A percentile compares a stretch with the other conserved stretches of the same genome.
phyloP scores from a whole-genome alignment of 1,140 invertebrate species.

The Ceratosolen solmsi region DNA sequence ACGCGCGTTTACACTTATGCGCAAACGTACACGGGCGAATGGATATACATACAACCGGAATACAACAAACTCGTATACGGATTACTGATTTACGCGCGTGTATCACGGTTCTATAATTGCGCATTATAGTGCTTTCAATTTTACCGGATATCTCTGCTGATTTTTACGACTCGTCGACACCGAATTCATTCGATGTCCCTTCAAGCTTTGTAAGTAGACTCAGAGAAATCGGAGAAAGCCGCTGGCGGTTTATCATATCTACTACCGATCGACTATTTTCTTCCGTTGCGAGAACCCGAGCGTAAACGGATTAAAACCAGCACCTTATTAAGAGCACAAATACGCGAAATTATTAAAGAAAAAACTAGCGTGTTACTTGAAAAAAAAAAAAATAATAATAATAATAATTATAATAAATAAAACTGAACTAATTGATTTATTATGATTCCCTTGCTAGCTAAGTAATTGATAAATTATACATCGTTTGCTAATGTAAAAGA shows the following conservation, averaged over 20 bases:
- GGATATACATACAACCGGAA: too few species aligned
- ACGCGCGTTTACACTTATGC: too few species aligned
- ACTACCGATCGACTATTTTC: conserved; percentile 25
- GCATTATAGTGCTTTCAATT: conserved; percentile 4
- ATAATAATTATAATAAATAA: too few species aligned
- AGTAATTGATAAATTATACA: too few species aligned
- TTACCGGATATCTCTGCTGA: not conserved
- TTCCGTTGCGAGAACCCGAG: conserved; percentile 38
- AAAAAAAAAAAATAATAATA: too few species aligned
- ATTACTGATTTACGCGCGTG: not conserved
- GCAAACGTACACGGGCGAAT: too few species aligned
- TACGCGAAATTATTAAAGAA: conserved; percentile 28
- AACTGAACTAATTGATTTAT: too few species aligned
- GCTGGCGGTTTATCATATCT: conserved; percentile 12
- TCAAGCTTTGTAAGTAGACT: conserved; percentile 1
- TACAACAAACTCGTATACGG: too few species aligned
- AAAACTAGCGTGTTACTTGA: too few species aligned
- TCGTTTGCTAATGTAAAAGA: too few species aligned
- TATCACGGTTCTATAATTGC: not conserved
- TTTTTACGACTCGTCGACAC: conserved; percentile 11
- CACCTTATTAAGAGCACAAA: conserved; percentile 29
- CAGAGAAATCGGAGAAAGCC: conserved; percentile 33
- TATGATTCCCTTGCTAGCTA: too few species aligned
- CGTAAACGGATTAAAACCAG: conserved; percentile 22
- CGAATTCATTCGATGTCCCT: not conserved